phyloP scores from a whole-genome alignment of 2,113 vertebrate genomes.

The Phoenicopterus ruber region DNA sequence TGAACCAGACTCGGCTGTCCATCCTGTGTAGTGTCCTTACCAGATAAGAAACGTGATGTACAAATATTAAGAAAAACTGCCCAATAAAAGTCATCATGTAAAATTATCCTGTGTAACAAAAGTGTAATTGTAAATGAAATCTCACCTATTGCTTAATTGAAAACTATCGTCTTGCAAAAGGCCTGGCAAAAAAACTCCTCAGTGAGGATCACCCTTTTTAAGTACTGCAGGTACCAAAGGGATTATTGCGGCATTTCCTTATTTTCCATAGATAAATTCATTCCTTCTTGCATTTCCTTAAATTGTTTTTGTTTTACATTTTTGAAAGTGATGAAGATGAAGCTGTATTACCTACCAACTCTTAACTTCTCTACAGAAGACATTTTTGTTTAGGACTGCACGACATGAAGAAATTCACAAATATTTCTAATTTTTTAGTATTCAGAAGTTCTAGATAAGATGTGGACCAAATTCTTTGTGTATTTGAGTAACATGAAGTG shows the following conservation, averaged over 20 bases:
- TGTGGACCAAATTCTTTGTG: not conserved
- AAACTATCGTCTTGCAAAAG: not conserved
- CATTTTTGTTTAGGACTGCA: not conserved
- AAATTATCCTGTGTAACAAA: not conserved
- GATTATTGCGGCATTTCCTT: not conserved
- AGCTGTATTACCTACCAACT: not conserved
- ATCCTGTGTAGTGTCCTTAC: not conserved
- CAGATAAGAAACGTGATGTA: fast-evolving
- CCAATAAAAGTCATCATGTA: not conserved
- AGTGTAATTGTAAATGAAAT: not conserved
- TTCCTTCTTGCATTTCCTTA: not conserved
- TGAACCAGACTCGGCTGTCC: not conserved
- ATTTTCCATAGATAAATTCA: not conserved
- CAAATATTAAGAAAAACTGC: not conserved
- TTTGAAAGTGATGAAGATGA: not conserved
- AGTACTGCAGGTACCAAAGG: not conserved
- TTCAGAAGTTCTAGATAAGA: not conserved
- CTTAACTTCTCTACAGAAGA: not conserved
- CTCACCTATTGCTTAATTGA: not conserved
- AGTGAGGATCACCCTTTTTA: not conserved
- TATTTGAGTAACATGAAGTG: not conserved
- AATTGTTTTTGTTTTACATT: not conserved
- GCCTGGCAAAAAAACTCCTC: not conserved
- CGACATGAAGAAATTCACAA: not conserved
- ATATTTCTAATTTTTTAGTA: not conserved